Evolutionary conservation across 2,113 vertebrate genomes (phyloP), one percentile per base, ranked within the genome.

Genomic region (Labeo catla): DNA sequence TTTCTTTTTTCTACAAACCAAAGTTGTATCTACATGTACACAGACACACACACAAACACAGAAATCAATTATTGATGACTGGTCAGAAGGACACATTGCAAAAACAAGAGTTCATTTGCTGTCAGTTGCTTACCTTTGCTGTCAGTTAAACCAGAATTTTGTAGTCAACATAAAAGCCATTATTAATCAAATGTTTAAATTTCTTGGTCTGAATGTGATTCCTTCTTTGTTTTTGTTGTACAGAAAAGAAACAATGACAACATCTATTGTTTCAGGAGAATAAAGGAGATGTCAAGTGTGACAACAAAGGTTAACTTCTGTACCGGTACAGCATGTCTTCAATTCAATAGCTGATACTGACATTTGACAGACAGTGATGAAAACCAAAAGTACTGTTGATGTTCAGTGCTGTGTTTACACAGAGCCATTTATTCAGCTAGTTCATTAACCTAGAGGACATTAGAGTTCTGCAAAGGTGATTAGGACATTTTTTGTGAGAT

Each of bases 371-470:
- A 68, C 8, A 23, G 50, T 82, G 50, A 82, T 52, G 43, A 83
- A 83, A 43, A 15, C 10, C 28, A 73, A 19, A 39, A 52, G 4
- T 10, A 39, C 23, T n/a, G 81, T 52, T 66, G 43, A n/a, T 34
- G 16, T 68, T 70, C 47, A 57, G 50, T 47, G 16, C 36, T 49
- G 23, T 89, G 61, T 89, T 90, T 89, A 39, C 86, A 63, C 66
- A 63, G 81, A 43, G 36, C 23, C 28, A 61, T 50, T 82, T 81
- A 88, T 43, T 84, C 43, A 11, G 81, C 88, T 86, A 54, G 95
- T 93, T 96, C 94, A 94, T 89, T 94, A 89, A 94, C 95, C 95
- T 88, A 81, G 49, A 52, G 90, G 85, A 78, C 92, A 90, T 63
- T 34, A 39, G 80, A 34, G 70, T 28, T 86, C 78, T 43, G 39